These are phyloP conservation scores for Glaucidium brasilianum DNA, from an alignment of 2,113 vertebrate species.

Conservation along the genomic window DNA sequence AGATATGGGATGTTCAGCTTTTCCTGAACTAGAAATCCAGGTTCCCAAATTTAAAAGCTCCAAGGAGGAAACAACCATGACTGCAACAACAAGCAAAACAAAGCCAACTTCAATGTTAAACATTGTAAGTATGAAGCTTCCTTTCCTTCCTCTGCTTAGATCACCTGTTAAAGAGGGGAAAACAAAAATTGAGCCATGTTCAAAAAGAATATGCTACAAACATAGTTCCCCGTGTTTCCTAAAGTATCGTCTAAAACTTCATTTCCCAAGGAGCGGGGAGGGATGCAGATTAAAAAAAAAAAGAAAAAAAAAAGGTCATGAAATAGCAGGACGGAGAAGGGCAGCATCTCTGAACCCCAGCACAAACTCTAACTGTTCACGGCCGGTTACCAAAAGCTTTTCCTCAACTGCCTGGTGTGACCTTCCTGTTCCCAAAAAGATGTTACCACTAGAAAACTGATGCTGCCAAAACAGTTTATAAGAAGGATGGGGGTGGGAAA, in stretches of 20 bases:
- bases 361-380: not conserved
- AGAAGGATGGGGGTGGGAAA: not conserved
- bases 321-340: not conserved
- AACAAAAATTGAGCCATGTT: not conserved
- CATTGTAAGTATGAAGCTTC: not conserved
- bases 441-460: not conserved
- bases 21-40: not conserved
- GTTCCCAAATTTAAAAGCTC: not conserved
- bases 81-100: not conserved
- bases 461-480: not conserved
- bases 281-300: not conserved
- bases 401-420: not conserved
- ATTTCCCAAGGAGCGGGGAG: not conserved
- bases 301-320: not conserved
- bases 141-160: not conserved
- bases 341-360: not conserved
- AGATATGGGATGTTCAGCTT: not conserved
- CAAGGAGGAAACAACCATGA: not conserved
- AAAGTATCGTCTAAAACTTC: not conserved
- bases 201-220: not conserved
- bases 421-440: not conserved
- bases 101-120: not conserved
- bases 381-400: not conserved
- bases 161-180: not conserved
- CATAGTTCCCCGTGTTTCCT: not conserved